Base-by-base conservation (phyloP, 1,140 invertebrate species). In the Orchesella cincta region DNA sequence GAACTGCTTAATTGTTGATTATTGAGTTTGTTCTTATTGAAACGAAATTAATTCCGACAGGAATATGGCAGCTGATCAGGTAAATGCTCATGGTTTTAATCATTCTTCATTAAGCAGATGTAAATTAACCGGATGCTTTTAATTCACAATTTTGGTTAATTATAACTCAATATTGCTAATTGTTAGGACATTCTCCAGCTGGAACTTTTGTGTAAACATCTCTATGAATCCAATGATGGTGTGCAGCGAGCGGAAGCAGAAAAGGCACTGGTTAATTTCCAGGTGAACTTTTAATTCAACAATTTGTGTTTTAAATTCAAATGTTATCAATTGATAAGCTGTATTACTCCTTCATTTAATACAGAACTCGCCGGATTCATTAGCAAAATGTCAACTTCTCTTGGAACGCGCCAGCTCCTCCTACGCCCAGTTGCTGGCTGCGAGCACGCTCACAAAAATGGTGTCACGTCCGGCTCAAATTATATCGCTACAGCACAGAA, bases 371-470 rank as follows among this genome's bases (percentile, higher is more conserved):
- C 93, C 93, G 5, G 94, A 97, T 85, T 97, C 96, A 29, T 88
- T 99, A 74, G 92, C 91, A 76, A 97, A 97, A 88, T 99, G 97
- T 86, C 96, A 98, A 85, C 88, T 97, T 76, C 87, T 99, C n/a
- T 85, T 99, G 75, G 97, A 98, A 85, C 88, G 96, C 76, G 95
- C 93, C 16, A 93, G 95, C 87, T 98, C 95, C 0, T 93, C 95
- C 71, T 98, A 98, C 87, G 94, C 96, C 20, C 96, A 98, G 86
- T 88, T 98, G 51, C 86, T 99, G 75, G 97, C 96, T 31, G 94
- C 96, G 14, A 97, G 95, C 0, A 98, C 96, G 0, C 87, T 99
- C 8, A 95, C 94, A 36, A 98, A 98, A 87, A 87, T 98, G 8
- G 91, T 98, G 5, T 92, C 92, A 76, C 89, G 90, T 84, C 91